A percentile compares a stretch with the other conserved stretches of the same genome.
Conservation (phyloP, 2,888 invertebrate genomes). For the Tachystola acroxantha region DNA sequence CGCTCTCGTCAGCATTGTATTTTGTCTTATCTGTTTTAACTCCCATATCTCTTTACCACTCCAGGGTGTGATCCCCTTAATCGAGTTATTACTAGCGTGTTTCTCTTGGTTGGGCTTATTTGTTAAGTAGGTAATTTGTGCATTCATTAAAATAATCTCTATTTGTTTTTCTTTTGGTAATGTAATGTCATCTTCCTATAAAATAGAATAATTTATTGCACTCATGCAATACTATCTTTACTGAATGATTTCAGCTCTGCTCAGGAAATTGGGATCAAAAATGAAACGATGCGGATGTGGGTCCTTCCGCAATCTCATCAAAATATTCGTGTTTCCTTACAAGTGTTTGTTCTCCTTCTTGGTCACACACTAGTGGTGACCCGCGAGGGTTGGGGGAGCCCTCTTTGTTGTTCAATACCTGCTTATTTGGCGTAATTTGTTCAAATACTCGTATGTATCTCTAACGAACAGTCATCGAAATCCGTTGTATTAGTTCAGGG, state of each 20-base stretch:
- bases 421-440: constrained; percentile 56
- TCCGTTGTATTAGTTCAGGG: too few species aligned
- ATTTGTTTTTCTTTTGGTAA: constrained; percentile 6
- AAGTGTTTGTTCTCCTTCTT: constrained; percentile 56
- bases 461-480: constrained; percentile 9
- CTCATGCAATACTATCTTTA: too few species aligned
- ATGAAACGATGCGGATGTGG: constrained; percentile 12
- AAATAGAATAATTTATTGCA: too few species aligned
- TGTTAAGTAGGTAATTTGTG: constrained; percentile 20
- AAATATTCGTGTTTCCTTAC: constrained; percentile 33
- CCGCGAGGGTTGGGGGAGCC: constrained; percentile 40
- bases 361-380: constrained; percentile 46
- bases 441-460: constrained; percentile 48
- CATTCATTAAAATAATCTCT: constrained; percentile 15
- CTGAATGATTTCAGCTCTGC: too few species aligned
- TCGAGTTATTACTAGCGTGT: constrained; percentile 68
- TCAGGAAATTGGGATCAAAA: too few species aligned
- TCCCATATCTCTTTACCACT: constrained; percentile 37
- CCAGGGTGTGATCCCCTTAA: constrained; percentile 59
- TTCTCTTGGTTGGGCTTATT: constrained; percentile 47
- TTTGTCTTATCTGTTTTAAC: constrained; percentile 48
- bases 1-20: constrained; percentile 42
- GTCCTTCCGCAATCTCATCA: constrained; percentile 39
- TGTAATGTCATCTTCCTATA: too few species aligned
- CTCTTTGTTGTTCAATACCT: constrained; percentile 43